phyloP scores from a whole-genome alignment of 1,140 invertebrate genomes.

The Euura lappo region DNA sequence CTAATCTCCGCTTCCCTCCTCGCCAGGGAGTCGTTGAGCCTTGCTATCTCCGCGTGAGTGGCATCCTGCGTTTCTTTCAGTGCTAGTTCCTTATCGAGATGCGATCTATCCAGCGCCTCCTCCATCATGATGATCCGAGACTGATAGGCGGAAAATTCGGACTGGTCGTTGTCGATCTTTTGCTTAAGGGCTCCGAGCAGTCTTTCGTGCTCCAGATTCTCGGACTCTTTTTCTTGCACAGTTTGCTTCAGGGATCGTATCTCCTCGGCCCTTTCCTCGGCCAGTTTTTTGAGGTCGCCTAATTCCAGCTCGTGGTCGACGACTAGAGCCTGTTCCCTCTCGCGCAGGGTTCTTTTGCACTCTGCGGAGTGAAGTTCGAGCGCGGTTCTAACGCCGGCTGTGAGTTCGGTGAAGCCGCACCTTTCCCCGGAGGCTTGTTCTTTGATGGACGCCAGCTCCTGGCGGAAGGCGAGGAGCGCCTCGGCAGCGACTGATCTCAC shows the following conservation, averaged over 20 bases:
- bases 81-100: conserved; percentile 51
- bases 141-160: conserved; percentile 43
- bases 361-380: conserved; percentile 62
- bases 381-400: conserved; percentile 62
- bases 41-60: conserved; percentile 36
- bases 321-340: conserved; percentile 65
- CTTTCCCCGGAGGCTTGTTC: conserved; percentile 60
- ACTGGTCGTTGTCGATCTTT: conserved; percentile 54
- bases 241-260: conserved; percentile 54
- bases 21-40: conserved; percentile 43
- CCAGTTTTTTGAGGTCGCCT: conserved; percentile 64
- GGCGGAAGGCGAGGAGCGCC: conserved; percentile 64
- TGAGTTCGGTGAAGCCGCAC: conserved; percentile 59
- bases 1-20: conserved; percentile 58
- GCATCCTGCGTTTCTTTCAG: conserved; percentile 59
- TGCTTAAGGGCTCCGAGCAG: conserved; percentile 44
- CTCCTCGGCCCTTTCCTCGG: conserved; percentile 64
- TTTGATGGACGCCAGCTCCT: conserved; percentile 66
- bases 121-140: conserved; percentile 45
- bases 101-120: conserved; percentile 43
- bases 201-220: conserved; percentile 43
- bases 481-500: conserved; percentile 49
- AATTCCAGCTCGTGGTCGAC: conserved; percentile 73
- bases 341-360: conserved; percentile 61
- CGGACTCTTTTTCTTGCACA: conserved; percentile 46